These are phyloP conservation scores for Pseudorasbora parva DNA, from an alignment of 2,113 vertebrate species.

Conservation along the genomic window DNA sequence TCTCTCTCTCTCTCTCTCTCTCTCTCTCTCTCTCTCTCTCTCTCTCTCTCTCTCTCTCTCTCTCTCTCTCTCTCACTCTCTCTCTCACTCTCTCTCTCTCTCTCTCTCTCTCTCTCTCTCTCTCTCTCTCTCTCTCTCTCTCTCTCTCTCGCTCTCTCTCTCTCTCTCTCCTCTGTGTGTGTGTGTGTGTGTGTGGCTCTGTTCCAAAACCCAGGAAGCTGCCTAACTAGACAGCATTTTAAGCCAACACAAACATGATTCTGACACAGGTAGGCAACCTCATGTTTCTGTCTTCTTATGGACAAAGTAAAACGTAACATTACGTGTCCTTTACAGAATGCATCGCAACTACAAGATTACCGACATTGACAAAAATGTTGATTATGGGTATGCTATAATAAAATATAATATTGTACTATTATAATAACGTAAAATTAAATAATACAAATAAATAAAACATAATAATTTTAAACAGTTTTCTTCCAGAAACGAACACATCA, in stretches of 20 bases:
- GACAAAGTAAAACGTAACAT: background rate
- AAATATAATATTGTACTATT: background rate
- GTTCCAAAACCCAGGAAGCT: background rate
- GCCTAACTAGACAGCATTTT: conserved; percentile 1
- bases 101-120: conserved; percentile 38
- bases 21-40: too few relatives aligned
- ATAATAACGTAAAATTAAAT: background rate
- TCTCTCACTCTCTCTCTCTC: too few relatives aligned
- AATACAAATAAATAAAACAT: background rate
- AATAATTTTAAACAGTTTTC: background rate
- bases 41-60: conserved; percentile 38
- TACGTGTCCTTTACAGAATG: background rate
- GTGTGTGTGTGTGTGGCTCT: conserved; percentile 23
- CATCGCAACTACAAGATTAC: background rate
- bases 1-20: too few relatives aligned
- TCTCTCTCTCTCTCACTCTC: too few relatives aligned
- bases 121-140: too few relatives aligned
- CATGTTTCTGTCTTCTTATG: background rate
- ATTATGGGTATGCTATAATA: background rate
- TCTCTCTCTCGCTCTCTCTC: too few relatives aligned
- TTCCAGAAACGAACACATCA: too few relatives aligned
- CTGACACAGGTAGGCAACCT: background rate
- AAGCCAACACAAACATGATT: background rate
- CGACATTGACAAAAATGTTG: background rate
- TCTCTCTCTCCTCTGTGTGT: background rate